Conservation (phyloP, 2,113 vertebrate species). For the Eretmochelys imbricata region DNA sequence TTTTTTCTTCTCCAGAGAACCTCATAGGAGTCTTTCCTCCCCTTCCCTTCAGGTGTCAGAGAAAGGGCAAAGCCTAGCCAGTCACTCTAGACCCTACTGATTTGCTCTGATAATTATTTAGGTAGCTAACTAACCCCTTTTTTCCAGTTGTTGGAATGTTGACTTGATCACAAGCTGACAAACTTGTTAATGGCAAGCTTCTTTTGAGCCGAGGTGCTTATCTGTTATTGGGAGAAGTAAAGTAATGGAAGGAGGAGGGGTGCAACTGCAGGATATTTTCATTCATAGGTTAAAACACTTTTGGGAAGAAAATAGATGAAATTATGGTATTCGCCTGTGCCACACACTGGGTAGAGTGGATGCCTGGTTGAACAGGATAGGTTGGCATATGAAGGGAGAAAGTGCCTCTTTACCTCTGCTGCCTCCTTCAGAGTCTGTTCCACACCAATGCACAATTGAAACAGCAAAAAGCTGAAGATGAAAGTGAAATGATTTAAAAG, state of each 20-base stretch:
- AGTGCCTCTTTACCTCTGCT: not conserved
- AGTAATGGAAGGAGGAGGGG: not conserved
- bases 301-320: not conserved
- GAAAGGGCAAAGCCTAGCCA: not conserved
- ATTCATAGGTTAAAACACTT: not conserved
- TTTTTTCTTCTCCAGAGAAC: not conserved
- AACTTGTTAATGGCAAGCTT: slow-evolving; percentile 18
- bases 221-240: not conserved
- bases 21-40: not conserved
- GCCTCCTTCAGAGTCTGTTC: not conserved
- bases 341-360: not conserved
- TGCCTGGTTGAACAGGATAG: not conserved
- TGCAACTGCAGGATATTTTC: not conserved
- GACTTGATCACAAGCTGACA: not conserved
- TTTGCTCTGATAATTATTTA: not conserved
- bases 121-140: not conserved
- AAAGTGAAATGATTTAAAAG: not conserved
- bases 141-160: slow-evolving; percentile 1
- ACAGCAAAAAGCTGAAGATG: not conserved
- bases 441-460: rapidly evolving
- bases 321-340: not conserved
- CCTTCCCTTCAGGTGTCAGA: not conserved
- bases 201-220: not conserved
- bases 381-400: not conserved
- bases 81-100: not conserved